Conservation (phyloP, 2,888 invertebrate species). For the Parnassius mnemosyne region DNA sequence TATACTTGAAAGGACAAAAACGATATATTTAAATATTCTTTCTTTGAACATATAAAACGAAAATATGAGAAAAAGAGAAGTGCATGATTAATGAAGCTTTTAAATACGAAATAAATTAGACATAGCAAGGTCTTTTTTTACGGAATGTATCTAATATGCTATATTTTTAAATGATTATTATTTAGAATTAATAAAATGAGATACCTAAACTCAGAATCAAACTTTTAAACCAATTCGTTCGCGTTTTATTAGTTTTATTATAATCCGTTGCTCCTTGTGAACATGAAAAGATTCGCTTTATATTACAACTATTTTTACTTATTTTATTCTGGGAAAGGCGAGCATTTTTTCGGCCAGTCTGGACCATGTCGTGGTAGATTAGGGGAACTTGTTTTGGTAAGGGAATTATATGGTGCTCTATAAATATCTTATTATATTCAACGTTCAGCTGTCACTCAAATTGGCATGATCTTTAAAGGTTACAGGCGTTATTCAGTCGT, state of each 20-base stretch:
- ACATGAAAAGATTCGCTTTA: constrained; percentile 26
- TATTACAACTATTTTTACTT: constrained; percentile 20
- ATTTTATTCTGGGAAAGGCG: constrained; percentile 24
- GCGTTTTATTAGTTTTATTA: constrained; percentile 17
- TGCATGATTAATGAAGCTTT: neutral
- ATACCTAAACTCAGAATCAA: neutral
- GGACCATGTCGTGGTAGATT: constrained; percentile 21
- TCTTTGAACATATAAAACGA: too few relatives aligned
- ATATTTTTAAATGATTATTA: too few relatives aligned
- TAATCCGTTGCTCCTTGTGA: constrained; percentile 14
- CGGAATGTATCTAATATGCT: neutral
- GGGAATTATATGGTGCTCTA: constrained; percentile 10
- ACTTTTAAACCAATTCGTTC: constrained; percentile 13
- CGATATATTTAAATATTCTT: too few relatives aligned
- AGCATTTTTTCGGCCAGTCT: constrained; percentile 24
- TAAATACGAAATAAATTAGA: neutral
- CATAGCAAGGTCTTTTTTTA: neutral
- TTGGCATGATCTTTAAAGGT: constrained; percentile 13
- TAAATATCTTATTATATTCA: constrained; percentile 14
- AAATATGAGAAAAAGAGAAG: neutral
- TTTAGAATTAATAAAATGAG: too few relatives aligned
- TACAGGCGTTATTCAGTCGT: neutral
- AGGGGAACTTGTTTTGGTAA: constrained; percentile 16
- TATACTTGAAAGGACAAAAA: too few relatives aligned
- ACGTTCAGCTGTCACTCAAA: constrained; percentile 16